Evolutionary conservation across 2,888 invertebrate genomes (phyloP).

Genomic region (Congeria kusceri): DNA sequence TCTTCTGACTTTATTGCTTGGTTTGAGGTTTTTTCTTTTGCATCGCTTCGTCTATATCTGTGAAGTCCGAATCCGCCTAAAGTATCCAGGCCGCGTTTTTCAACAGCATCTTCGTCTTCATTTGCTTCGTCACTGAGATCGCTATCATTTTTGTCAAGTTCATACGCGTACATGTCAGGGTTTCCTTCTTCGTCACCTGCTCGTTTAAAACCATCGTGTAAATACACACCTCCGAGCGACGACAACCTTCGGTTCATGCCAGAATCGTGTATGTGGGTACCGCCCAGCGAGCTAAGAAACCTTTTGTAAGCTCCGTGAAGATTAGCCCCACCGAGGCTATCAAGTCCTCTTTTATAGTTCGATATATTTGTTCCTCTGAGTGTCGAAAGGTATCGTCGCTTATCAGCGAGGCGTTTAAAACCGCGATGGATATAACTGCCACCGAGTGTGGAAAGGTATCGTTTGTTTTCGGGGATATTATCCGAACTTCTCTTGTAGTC

Average conservation of each 20-base stretch:
- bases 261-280: conserved; percentile 37
- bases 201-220: conserved; percentile 38
- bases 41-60: conserved; percentile 47
- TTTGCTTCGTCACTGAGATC: conserved; percentile 17
- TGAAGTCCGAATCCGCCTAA: conserved; percentile 47
- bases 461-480: conserved; percentile 43
- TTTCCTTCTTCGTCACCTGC: conserved; percentile 39
- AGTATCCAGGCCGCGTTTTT: conserved; percentile 35
- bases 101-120: conserved; percentile 7
- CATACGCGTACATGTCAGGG: conserved; percentile 30
- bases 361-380: conserved; percentile 38
- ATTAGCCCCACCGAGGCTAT: conserved; percentile 43
- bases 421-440: conserved; percentile 48
- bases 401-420: conserved; percentile 41
- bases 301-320: conserved; percentile 44
- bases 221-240: conserved; percentile 39
- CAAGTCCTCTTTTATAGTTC: conserved; percentile 27
- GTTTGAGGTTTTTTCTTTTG: neutral
- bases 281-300: conserved; percentile 47
- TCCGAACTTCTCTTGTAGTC: conserved; percentile 44
- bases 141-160: conserved; percentile 27
- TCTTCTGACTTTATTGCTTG: too few species aligned
- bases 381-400: conserved; percentile 33
- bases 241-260: conserved; percentile 39
- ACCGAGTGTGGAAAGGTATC: conserved; percentile 49